A percentile compares a stretch with the other conserved stretches of the same genome.
Conservation (phyloP, 2,888 invertebrate species). For the Watsonalla binaria region DNA sequence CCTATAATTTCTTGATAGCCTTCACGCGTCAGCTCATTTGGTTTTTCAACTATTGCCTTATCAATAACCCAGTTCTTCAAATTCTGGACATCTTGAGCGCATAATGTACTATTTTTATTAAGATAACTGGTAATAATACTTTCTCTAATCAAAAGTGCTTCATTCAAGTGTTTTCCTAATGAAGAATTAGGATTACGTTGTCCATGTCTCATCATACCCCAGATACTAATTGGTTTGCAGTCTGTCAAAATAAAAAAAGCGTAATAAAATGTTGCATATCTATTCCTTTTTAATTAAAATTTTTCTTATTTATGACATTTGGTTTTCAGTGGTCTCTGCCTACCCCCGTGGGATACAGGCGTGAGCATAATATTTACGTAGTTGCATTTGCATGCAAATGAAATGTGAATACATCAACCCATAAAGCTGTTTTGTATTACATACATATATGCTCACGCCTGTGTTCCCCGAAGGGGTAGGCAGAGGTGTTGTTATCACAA, state of each 20-base stretch:
- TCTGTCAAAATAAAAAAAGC: constrained; percentile 18
- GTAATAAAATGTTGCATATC: too few relatives aligned
- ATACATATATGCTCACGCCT: too few relatives aligned
- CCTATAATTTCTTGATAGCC: constrained; percentile 80
- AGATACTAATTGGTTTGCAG: constrained; percentile 48
- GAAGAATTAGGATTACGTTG: constrained; percentile 33
- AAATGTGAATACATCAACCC: too few relatives aligned
- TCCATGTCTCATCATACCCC: constrained; percentile 46
- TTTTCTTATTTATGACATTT: too few relatives aligned
- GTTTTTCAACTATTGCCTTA: constrained; percentile 28
- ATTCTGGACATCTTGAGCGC: constrained; percentile 56
- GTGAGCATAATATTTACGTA: too few relatives aligned
- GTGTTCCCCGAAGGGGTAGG: too few relatives aligned
- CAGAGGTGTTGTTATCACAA: too few relatives aligned
- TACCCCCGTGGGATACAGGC: too few relatives aligned
- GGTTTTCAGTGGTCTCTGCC: too few relatives aligned
- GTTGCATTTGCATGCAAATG: too few relatives aligned
- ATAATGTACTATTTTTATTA: constrained; percentile 46
- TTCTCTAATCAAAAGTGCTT: constrained; percentile 32
- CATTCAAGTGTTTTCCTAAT: constrained; percentile 26
- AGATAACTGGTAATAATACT: constrained; percentile 36
- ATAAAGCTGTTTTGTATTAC: too few relatives aligned
- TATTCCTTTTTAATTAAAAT: too few relatives aligned
- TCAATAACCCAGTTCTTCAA: constrained; percentile 41
- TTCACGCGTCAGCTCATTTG: constrained; percentile 35